Percentiles rank a stretch among this genome's conserved stretches.
phyloP scores from a whole-genome alignment of 2,113 vertebrate species.

The Mirounga angustirostris region DNA sequence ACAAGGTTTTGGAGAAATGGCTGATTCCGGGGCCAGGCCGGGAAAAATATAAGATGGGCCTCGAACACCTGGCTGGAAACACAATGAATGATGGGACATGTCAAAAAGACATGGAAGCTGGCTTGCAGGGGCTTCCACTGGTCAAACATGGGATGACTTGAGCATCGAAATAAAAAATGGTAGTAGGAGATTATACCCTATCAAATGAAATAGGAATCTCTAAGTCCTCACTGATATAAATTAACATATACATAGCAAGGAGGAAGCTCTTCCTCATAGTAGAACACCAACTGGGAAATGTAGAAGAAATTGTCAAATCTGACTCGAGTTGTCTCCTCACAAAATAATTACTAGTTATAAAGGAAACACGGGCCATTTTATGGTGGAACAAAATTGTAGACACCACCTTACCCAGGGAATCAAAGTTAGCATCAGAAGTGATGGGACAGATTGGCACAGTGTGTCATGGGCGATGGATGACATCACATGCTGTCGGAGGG shows the following conservation, averaged over 20 bases:
- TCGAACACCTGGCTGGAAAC: not conserved
- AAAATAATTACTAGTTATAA: conserved; percentile 10
- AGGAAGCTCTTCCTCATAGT: not conserved
- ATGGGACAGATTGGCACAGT: not conserved
- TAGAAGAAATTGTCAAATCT: not conserved
- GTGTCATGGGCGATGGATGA: not conserved
- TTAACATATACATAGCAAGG: not conserved
- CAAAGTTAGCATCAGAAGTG: not conserved
- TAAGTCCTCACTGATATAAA: not conserved
- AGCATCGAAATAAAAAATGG: conserved; percentile 12
- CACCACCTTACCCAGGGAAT: not conserved
- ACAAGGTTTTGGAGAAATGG: not conserved
- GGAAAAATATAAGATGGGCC: not conserved
- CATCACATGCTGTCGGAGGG: not conserved
- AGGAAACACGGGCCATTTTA: not conserved
- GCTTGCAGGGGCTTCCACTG: not conserved
- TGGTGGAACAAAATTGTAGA: not conserved
- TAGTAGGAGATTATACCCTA: not conserved
- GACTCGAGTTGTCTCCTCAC: not conserved
- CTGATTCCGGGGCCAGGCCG: not conserved
- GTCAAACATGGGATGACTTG: not conserved
- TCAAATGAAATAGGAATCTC: not conserved
- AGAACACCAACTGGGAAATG: not conserved
- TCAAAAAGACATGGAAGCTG: not conserved
- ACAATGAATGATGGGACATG: not conserved